Conservation (phyloP, 2,113 vertebrate genomes). For the Microtus pennsylvanicus region DNA sequence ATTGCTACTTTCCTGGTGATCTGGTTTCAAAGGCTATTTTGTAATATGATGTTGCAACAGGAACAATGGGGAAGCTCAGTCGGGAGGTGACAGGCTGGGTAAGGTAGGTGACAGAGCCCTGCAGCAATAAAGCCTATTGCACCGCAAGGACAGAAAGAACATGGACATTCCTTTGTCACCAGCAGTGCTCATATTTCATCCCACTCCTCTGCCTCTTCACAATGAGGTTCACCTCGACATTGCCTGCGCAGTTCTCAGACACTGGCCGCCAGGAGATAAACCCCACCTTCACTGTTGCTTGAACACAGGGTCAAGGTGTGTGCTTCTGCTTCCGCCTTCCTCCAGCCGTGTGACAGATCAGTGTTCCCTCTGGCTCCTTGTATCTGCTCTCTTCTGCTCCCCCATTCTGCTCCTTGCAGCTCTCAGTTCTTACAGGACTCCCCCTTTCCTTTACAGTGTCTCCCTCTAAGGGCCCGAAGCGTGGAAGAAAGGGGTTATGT, state of each 20-base stretch:
- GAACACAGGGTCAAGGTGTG: background rate
- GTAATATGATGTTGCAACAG: background rate
- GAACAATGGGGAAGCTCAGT: background rate
- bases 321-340: background rate
- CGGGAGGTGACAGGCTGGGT: background rate
- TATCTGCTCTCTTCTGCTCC: too few species aligned
- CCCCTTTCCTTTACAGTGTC: too few species aligned
- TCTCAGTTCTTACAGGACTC: background rate
- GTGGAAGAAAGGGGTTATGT: conserved; percentile 49
- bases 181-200: background rate
- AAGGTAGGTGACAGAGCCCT: background rate
- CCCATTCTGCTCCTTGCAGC: background rate
- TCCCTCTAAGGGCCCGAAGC: conserved; percentile 67
- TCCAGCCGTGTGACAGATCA: background rate
- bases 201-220: background rate
- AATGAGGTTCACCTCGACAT: background rate
- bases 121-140: background rate
- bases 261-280: too few species aligned
- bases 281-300: background rate
- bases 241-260: too few species aligned
- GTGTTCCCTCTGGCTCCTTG: background rate
- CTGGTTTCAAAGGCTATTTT: background rate
- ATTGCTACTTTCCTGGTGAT: background rate
- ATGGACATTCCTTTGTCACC: background rate
- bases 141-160: background rate